phyloP scores from a whole-genome alignment of 2,888 invertebrate species.

The Eupelmus urozonus region DNA sequence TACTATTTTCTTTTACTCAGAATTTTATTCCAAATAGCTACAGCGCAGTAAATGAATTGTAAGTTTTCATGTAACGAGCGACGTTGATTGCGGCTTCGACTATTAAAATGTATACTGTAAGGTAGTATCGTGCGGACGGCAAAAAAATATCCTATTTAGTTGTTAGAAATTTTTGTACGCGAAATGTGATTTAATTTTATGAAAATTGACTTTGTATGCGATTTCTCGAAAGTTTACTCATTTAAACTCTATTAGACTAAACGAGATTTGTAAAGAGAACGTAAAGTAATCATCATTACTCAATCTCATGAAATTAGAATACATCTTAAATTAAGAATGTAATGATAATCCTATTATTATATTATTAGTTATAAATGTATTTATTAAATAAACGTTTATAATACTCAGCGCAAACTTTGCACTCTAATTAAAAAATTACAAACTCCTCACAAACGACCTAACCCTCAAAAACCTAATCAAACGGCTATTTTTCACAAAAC shows the following conservation, averaged over 20 bases:
- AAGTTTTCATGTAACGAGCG: conserved; percentile 10
- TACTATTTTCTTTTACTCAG: background rate
- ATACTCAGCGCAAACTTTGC: conserved; percentile 8
- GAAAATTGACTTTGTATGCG: background rate
- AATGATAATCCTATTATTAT: conserved; percentile 1
- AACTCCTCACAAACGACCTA: background rate
- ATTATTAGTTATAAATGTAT: background rate
- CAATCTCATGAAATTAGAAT: background rate
- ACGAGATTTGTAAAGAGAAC: no score
- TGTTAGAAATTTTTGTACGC: background rate
- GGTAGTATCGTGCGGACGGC: background rate
- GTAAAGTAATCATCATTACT: no score
- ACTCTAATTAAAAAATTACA: background rate
- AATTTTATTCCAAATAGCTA: background rate
- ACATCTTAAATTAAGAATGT: background rate
- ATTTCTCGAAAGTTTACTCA: conserved; percentile 15
- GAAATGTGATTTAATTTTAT: conserved; percentile 6
- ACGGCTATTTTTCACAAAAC: background rate
- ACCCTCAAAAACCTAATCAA: background rate
- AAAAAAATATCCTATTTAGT: conserved; percentile 15
- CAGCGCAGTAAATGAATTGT: background rate
- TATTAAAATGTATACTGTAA: background rate
- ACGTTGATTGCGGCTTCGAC: background rate
- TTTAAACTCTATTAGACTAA: no score
- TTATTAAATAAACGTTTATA: conserved; percentile 35